These are phyloP conservation scores for Mercenaria mercenaria DNA, from an alignment of 1,140 invertebrate species.

Conservation along the genomic window DNA sequence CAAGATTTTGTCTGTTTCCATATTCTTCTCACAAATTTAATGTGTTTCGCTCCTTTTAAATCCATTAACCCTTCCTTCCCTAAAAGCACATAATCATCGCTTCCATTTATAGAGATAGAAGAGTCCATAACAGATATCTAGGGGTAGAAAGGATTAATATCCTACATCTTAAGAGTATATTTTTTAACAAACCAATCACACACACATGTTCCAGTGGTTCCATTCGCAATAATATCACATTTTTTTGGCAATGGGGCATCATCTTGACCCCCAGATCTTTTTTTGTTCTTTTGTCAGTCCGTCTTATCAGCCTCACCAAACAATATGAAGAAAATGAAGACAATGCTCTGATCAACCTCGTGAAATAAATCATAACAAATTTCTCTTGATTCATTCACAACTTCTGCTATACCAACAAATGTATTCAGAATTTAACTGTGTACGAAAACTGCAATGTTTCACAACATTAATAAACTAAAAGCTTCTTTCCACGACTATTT, in stretches of 20 bases:
- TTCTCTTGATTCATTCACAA: background rate
- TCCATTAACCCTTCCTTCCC: background rate
- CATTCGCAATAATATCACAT: constrained; percentile 45
- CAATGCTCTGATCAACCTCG: background rate
- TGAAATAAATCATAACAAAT: constrained; percentile 11
- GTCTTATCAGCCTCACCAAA: background rate
- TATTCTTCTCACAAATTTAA: background rate
- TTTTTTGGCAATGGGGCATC: constrained; percentile 32
- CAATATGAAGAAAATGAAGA: constrained; percentile 11
- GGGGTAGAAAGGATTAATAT: background rate
- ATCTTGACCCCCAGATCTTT: background rate
- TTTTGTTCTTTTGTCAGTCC: background rate
- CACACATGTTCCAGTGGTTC: background rate
- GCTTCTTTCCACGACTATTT: background rate
- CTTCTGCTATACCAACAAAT: background rate
- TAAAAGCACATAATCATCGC: background rate
- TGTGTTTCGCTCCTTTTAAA: background rate
- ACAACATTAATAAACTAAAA: constrained; percentile 31
- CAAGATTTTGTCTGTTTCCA: background rate
- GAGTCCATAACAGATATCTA: background rate
- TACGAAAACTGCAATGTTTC: constrained; percentile 13
- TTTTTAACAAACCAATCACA: constrained; percentile 14
- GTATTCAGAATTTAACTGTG: background rate
- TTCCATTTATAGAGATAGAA: background rate
- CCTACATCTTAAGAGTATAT: background rate